These are phyloP conservation scores for Sebastolobus alascanus DNA, from an alignment of 2,797 vertebrate genomes.

Conservation along the genomic window DNA sequence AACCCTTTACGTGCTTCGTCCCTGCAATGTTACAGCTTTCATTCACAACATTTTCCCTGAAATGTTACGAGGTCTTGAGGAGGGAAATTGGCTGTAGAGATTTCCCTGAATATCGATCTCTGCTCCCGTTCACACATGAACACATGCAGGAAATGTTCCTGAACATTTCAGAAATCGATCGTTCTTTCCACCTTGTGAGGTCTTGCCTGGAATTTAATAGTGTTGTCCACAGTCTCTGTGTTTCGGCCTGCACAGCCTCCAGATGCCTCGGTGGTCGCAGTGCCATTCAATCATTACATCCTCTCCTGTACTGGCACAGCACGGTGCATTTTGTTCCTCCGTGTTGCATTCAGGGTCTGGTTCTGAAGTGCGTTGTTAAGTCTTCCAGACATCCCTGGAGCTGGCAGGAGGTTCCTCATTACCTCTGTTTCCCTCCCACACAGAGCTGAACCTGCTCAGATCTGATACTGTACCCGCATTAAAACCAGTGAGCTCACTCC, in stretches of 20 bases:
- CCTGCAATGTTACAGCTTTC: neutral
- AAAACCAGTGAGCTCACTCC: conserved; percentile 37
- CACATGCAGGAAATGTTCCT: neutral
- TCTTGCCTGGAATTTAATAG: conserved; percentile 66
- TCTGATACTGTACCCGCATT: conserved; percentile 26
- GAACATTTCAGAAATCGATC: neutral
- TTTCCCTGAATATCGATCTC: neutral
- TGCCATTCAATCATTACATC: neutral
- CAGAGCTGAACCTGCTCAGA: neutral
- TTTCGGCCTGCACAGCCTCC: conserved; percentile 24
- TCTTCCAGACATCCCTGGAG: conserved; percentile 8
- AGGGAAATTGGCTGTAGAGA: neutral
- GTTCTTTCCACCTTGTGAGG: conserved; percentile 52
- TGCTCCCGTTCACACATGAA: neutral
- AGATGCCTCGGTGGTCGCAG: neutral
- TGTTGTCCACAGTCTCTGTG: conserved; percentile 2
- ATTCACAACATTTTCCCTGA: neutral
- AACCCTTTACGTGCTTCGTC: neutral
- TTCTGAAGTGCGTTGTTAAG: neutral
- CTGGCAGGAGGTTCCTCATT: conserved; percentile 32
- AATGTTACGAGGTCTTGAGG: neutral
- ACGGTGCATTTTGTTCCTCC: neutral
- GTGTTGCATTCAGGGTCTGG: conserved; percentile 13
- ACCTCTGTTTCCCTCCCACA: conserved; percentile 14
- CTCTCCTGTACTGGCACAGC: neutral